Base-by-base conservation (phyloP, 2,113 vertebrate species). In the Okapia johnstoni region DNA sequence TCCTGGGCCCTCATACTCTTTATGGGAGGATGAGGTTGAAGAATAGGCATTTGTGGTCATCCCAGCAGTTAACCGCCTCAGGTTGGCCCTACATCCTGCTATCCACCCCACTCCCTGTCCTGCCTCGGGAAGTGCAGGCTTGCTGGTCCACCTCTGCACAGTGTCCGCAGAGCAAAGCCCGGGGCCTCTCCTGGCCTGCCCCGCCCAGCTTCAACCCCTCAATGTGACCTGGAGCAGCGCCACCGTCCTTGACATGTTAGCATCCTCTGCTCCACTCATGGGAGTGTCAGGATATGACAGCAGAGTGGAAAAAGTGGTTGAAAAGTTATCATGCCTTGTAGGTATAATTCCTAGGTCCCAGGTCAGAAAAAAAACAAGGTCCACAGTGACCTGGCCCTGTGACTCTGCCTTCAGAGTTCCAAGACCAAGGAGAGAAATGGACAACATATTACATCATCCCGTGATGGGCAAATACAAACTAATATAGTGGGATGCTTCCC, bases 61-160 rank as follows among this genome's bases (percentile, higher is more conserved):
- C 11, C 7, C 7, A 0, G 14, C 15, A 55, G 33, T 13, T 7
- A 3, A 3, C 36, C 17, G 12, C 28, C 9, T 70, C 0, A 0
- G 90, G 43, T 77, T 28, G 12, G 8, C 28, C 48, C 83, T 36
- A 50, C 6, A 2, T 57, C 46, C 57, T 36, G 50, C 21, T 17
- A 1, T 14, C 26, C 61, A 26, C 10, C 11, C 63, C 21, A 15
- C 13, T 3, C 17, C 25, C 15, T 9, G 3, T n/a, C 46, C 33
- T 33, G 43, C 3, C 7, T 3, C 12, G 46, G 4, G 25, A 87
- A 43, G 26, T 33, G 7, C 7, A 36, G 90, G 50, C 81, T 87
- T n/a, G 16, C 19, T 58, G 8, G 1, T 26, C 61, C 43, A 76
- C 8, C 30, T 8, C 23, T 50, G 23, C 16, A 46, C 2, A 46